Base-by-base conservation (phyloP, 2,888 invertebrate species). In the Epistrophella euchroma region DNA sequence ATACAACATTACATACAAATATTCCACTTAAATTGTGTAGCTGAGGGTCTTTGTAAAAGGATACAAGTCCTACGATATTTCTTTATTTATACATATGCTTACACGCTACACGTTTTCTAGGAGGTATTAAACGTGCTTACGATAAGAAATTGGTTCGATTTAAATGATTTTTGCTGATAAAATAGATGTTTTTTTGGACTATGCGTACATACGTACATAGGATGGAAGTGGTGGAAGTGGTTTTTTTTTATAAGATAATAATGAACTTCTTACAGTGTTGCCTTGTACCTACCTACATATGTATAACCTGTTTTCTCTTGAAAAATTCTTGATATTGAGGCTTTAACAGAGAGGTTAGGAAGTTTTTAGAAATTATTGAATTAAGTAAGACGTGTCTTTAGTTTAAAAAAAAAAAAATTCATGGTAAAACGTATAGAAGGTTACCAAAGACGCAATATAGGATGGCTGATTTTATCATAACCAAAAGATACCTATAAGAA, bases 71-170 rank as follows among this genome's bases (percentile, higher is more conserved):
- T 9, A 58, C 28, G 32, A 58, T 22, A 37, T 22, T 15, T 22
- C 58, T 58, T 37, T 58, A 58, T 58, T 58, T 58, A 58, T 60
- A 22, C 22, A 10, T 10, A 6, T n/a, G 28, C 28, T n/a, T 55
- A 55, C 10, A 17, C 19, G n/a, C 2, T 22, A 25, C 25, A 52
- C 11, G 22, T 58, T 58, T 58, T 35, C 37, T 19, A 58, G 40
- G 40, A 40, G 7, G 9, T 60, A 22, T 40, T 4, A 40, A 60
- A 40, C 22, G 60, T 60, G 37, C 22, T 58, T 22, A 13, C 58
- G 58, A 58, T 58, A 58, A 58, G 58, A 58, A 58, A 60, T 37
- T 58, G 55, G 35, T 58, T 58, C n/a, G 15, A 15, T 58, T 58
- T 37, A 60, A 60, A 40, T 15, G 37, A 4, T 37, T 60, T 60